Percentiles rank a stretch among this genome's conserved stretches.
phyloP scores from a whole-genome alignment of 2,888 invertebrate genomes.

The Agriopis aurantiaria region DNA sequence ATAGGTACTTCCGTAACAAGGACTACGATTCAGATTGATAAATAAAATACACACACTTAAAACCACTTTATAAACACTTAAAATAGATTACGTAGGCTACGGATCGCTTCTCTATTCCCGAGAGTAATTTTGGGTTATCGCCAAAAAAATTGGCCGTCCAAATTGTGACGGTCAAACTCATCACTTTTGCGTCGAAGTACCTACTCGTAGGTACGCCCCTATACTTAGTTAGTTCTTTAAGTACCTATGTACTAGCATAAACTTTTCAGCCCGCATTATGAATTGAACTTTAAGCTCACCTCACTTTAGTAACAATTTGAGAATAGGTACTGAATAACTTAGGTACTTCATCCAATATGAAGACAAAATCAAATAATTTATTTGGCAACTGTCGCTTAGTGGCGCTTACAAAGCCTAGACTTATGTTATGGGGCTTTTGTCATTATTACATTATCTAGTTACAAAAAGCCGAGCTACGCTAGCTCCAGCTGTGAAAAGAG shows the following conservation, averaged over 20 bases:
- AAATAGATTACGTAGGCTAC: slow-evolving; percentile 4
- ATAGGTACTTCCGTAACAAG: neutral
- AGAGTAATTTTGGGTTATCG: slow-evolving; percentile 23
- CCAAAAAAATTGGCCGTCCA: slow-evolving; percentile 19
- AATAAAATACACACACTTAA: no score
- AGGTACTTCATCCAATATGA: neutral
- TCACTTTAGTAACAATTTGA: neutral
- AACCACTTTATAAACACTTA: neutral
- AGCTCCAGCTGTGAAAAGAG: no score
- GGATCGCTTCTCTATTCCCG: slow-evolving; percentile 2
- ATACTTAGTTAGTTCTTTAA: neutral
- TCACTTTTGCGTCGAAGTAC: slow-evolving; percentile 3
- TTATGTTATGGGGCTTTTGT: no score
- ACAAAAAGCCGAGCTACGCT: no score
- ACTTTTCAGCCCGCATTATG: slow-evolving; percentile 21
- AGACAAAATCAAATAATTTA: no score
- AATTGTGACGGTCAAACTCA: slow-evolving; percentile 23
- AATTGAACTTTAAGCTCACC: slow-evolving; percentile 3
- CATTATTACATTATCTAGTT: no score
- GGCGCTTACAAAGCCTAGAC: no score
- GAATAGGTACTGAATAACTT: no score
- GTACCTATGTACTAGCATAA: neutral
- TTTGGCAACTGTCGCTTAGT: no score
- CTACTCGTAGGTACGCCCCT: neutral
- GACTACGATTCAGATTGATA: slow-evolving; percentile 8